Evolutionary conservation across 2,113 vertebrate genomes (phyloP), one percentile per base, ranked within the genome.

Genomic region (Pan paniscus): DNA sequence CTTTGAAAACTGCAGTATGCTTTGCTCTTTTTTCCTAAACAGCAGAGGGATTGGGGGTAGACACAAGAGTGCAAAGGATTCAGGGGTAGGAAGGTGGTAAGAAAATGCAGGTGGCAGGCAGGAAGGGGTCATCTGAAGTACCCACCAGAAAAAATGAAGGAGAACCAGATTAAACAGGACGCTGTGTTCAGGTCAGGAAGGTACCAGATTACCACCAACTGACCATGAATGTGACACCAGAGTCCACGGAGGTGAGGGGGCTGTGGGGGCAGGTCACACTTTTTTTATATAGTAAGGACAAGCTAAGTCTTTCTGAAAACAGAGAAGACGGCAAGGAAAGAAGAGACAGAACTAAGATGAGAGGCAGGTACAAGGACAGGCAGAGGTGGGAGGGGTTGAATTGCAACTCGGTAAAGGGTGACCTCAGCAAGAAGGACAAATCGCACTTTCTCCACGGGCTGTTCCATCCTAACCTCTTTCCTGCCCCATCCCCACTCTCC

Each of bases 171-270:
- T 50, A 30, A 48, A n/a, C 0, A 20, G 57, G 70, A 32, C 32
- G 1, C 38, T 0, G 0, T 0, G 18, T 6, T 46, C 22, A 55
- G 10, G 43, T 43, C 55, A 80, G 48, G 20, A 4, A 22, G 18
- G 20, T 1, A 12, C 20, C 1, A 40, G 12, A 4, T 46, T 13
- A 14, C 55, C 7, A 25, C 0, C 35, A 43, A 70, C 14, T 3
- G 52, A 13, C 32, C 1, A 0, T 3, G 23, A 13, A 3, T 0
- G 3, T 46, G 30, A 38, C 40, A 8, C 5, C 7, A 4, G 8
- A 27, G 35, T 48, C 27, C 7, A 2, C 5, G 5, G 55, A 18
- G 55, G 50, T 6, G 4, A 0, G 0, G 27, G 35, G 43, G 3
- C 43, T 11, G 38, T 1, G 30, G 70, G 10, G 59, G 27, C 20